These are phyloP conservation scores for Cheirogaleus medius DNA, from an alignment of 2,113 vertebrate genomes.

Conservation along the genomic window DNA sequence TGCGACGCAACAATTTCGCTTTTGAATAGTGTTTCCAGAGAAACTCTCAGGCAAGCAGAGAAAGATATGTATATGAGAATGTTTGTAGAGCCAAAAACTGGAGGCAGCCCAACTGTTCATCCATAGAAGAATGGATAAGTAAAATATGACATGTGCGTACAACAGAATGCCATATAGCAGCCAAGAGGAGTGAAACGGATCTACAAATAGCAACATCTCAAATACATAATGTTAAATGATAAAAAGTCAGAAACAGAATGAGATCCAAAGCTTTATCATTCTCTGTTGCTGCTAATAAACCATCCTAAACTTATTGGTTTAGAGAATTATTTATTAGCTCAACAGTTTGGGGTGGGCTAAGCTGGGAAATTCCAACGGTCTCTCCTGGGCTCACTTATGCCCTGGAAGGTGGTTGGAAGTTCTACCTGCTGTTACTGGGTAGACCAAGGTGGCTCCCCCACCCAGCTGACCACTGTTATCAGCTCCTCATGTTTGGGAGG, in stretches of 20 bases:
- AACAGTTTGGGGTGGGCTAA: background rate
- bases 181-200: constrained; percentile 47
- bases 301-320: background rate
- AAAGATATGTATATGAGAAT: background rate
- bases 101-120: constrained; percentile 5
- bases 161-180: constrained; percentile 13
- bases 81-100: background rate
- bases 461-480: background rate
- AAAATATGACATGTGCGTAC: background rate
- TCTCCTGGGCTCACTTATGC: background rate
- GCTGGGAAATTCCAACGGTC: background rate
- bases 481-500: background rate
- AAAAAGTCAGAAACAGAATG: background rate
- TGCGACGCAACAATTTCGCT: background rate
- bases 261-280: background rate
- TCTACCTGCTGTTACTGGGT: background rate
- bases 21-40: constrained; percentile 17
- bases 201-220: constrained; percentile 44
- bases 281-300: background rate
- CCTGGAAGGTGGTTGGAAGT: background rate
- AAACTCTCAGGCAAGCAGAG: background rate
- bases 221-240: background rate
- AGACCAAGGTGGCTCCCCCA: background rate
- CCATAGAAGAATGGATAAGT: constrained; percentile 11
- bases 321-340: background rate